These are phyloP conservation scores for Diuraphis noxia DNA, from an alignment of 1,140 invertebrate species.

Conservation along the genomic window DNA sequence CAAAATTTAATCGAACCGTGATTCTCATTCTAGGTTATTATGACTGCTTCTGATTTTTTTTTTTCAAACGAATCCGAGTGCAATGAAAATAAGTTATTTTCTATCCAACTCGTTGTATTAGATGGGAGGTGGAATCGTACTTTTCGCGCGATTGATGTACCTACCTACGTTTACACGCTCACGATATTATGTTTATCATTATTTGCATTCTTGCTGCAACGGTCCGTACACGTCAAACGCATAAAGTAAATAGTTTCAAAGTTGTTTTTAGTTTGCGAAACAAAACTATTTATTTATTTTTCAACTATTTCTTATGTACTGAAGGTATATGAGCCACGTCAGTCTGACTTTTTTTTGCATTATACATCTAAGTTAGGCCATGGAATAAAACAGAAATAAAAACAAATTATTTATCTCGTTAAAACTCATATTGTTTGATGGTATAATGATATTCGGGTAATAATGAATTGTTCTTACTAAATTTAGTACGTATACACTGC, in stretches of 20 bases:
- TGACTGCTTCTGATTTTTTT: not conserved
- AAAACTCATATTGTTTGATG: not conserved
- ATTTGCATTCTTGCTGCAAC: constrained; percentile 8
- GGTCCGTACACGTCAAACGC: constrained; percentile 1
- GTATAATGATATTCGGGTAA: not conserved
- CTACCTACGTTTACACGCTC: not conserved
- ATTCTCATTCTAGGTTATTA: no score
- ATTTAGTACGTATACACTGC: not conserved
- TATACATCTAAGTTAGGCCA: not conserved
- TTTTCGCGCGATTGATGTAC: not conserved
- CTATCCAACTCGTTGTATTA: not conserved
- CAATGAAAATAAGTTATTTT: not conserved
- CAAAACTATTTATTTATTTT: constrained; percentile 32
- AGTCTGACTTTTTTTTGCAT: not conserved
- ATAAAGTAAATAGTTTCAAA: constrained; percentile 41
- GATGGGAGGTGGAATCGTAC: not conserved
- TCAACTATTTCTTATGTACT: constrained; percentile 7
- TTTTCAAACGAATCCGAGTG: not conserved
- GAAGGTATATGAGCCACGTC: not conserved
- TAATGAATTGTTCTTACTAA: not conserved
- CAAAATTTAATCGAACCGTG: not conserved
- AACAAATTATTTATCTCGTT: not conserved
- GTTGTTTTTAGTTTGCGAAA: constrained; percentile 11
- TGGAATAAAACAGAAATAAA: not conserved
- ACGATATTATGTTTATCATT: not conserved